Evolutionary conservation across 2,888 invertebrate species (phyloP), one percentile per base, ranked within the genome.

Genomic region (Agonum fuliginosum): DNA sequence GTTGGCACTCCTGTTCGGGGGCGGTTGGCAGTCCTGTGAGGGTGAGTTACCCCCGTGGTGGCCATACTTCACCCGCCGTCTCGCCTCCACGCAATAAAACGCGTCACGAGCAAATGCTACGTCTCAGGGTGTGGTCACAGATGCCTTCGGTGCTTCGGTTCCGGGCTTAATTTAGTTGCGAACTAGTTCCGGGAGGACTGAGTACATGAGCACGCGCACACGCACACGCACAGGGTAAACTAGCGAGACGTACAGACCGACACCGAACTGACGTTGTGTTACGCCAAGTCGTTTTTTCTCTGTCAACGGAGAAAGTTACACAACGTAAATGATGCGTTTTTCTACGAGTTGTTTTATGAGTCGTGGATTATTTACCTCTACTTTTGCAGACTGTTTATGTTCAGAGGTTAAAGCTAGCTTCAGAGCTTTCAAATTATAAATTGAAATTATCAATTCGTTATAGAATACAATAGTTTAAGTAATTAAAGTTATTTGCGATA

Each of bases 91-190:
- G 86, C 86, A 87, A 87, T 87, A 87, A 87, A 87, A 86, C 86
- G 87, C 87, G 87, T 87, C 87, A 87, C 87, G 86, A 86, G 87
- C 87, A 87, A 87, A 86, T 87, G 86, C 85, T 85, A 83, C 81
- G 82, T 82, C 82, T 83, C 85, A 85, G 86, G 86, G 86, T 86
- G 86, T 86, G 86, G 86, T 86, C 86, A 86, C 87, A 86, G 86
- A 87, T 86, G 87, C 86, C 86, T 86, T 85, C 86, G 43, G 74
- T 85, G 86, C 86, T 86, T 85, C 86, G 41, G 73, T 85, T 84
- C 85, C 83, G 83, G 85, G 85, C 86, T 86, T 86, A 86, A 86
- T 86, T 86, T 86, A 86, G 86, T 86, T 86, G 85, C 85, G 83
- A 85, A 86, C 85, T 86, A 86, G 86, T 86, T 86, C 41, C 41